Evolutionary conservation across 2,888 invertebrate genomes (phyloP).

Genomic region (Cinara cedri): DNA sequence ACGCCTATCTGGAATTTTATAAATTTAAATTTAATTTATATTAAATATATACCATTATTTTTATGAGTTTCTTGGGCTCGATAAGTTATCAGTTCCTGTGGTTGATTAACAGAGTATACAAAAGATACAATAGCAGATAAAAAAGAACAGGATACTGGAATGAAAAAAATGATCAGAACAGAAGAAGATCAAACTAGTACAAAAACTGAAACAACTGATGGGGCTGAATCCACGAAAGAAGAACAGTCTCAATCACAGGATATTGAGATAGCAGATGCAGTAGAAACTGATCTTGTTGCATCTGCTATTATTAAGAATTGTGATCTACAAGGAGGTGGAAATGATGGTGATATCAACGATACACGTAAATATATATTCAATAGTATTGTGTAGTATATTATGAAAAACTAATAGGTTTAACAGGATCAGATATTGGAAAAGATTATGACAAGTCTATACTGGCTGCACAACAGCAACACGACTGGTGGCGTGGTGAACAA

Average conservation of each 20-base stretch:
- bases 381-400: not conserved
- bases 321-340: not conserved
- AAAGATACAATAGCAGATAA: not conserved
- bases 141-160: conserved; percentile 10
- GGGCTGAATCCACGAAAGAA: conserved; percentile 8
- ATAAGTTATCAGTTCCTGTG: too few species aligned
- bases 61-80: too few species aligned
- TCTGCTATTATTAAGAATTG: conserved; percentile 6
- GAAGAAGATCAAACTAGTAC: not conserved
- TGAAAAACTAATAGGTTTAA: not conserved
- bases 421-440: conserved; percentile 14
- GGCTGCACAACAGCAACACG: conserved; percentile 14
- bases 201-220: conserved; percentile 5
- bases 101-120: too few species aligned
- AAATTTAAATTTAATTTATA: too few species aligned
- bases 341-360: not conserved
- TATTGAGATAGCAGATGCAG: not conserved
- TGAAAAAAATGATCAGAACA: conserved; percentile 8
- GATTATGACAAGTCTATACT: conserved; percentile 18
- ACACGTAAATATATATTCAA: conserved; percentile 21
- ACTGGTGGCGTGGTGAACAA: conserved; percentile 59
- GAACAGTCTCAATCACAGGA: conserved; percentile 6
- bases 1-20: too few species aligned
- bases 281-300: not conserved
- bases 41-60: too few species aligned